Percentiles rank a stretch among this genome's conserved stretches.
Evolutionary conservation across 1,140 invertebrate species (phyloP).

Genomic region (Periplaneta americana): DNA sequence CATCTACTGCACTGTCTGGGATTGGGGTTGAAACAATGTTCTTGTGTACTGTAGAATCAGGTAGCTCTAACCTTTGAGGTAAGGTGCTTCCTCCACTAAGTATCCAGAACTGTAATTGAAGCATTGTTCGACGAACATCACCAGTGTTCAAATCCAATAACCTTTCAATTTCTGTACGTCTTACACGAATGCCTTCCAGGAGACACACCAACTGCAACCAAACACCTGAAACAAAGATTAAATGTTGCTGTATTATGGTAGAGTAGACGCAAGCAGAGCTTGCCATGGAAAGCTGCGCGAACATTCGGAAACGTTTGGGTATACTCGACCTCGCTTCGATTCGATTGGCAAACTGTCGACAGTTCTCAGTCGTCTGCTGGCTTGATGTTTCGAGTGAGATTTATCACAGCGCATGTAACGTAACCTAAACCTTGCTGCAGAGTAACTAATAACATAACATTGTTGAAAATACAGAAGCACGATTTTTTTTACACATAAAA

Average conservation of each 20-base stretch:
- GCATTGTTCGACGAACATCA: conserved; percentile 62
- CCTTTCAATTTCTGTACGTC: conserved; percentile 10
- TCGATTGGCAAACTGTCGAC: no score
- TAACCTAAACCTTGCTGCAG: no score
- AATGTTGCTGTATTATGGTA: not conserved
- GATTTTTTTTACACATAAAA: no score
- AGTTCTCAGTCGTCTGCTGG: no score
- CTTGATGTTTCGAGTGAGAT: no score
- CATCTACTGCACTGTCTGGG: not conserved
- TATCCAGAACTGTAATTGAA: conserved; percentile 64
- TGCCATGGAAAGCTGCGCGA: no score
- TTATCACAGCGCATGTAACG: no score
- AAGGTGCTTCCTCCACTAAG: conserved; percentile 33
- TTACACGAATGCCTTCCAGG: conserved; percentile 23
- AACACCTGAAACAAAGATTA: conserved; percentile 31
- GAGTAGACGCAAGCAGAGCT: not conserved
- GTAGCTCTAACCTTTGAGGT: not conserved
- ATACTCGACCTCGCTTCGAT: no score
- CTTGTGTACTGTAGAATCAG: no score
- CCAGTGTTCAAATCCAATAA: conserved; percentile 37
- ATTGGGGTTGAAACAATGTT: not conserved
- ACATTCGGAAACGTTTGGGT: no score
- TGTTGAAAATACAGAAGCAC: no score
- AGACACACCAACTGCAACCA: conserved; percentile 24
- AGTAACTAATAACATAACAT: no score